phyloP scores from a whole-genome alignment of 2,888 invertebrate species.

The Himalopsyche anomala region DNA sequence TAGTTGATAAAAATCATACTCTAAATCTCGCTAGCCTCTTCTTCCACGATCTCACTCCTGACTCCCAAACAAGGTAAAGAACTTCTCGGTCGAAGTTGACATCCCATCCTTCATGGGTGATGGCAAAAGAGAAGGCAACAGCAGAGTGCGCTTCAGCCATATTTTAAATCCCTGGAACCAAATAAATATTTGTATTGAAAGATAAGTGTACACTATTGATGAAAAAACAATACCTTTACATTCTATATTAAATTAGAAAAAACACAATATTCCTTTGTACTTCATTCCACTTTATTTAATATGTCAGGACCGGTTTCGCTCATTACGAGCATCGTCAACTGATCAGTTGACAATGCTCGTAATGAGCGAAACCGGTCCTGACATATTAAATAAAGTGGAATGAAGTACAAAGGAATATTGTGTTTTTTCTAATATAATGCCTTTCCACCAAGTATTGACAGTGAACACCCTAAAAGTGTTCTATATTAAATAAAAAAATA shows the following conservation, averaged over 20 bases:
- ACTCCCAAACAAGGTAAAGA: slow-evolving; percentile 94
- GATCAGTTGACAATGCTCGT: no score
- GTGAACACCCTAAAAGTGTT: no score
- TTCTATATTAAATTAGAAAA: background rate
- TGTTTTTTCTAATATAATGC: no score
- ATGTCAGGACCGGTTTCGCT: no score
- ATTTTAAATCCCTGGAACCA: background rate
- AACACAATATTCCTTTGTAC: no score
- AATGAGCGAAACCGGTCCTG: no score
- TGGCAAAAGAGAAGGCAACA: slow-evolving; percentile 97
- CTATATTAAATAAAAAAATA: background rate
- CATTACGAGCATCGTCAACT: no score
- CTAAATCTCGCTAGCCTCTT: slow-evolving; percentile 93
- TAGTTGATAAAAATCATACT: slow-evolving; percentile 78
- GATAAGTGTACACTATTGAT: background rate
- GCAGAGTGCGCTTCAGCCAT: slow-evolving; percentile 99
- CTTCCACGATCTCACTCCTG: slow-evolving; percentile 96
- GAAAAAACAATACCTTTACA: background rate
- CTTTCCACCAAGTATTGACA: no score
- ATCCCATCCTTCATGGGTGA: slow-evolving; percentile 98
- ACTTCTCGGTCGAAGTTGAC: slow-evolving; percentile 99
- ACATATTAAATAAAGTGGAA: no score
- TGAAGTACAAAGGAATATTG: no score
- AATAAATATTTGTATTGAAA: background rate
- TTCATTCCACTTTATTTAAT: no score